Conservation (phyloP, 2,797 vertebrate genomes). For the Sebastes aleutianus region DNA sequence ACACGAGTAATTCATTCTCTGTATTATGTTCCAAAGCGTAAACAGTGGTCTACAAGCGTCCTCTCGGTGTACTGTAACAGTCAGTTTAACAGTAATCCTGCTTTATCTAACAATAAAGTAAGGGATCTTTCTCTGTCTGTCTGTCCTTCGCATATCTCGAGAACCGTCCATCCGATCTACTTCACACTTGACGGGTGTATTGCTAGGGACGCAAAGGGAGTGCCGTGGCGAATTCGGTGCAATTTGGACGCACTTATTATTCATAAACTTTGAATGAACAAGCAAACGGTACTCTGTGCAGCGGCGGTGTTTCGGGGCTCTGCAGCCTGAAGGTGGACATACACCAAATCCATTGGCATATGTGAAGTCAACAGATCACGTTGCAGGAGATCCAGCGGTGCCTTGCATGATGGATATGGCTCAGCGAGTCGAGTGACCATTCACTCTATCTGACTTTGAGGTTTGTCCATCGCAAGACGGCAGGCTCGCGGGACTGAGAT, state of each 20-base stretch:
- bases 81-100: not conserved
- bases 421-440: too few species aligned
- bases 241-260: not conserved
- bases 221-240: not conserved
- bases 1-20: conserved; percentile 4
- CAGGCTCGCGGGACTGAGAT: not conserved
- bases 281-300: not conserved
- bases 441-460: too few species aligned
- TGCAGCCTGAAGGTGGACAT: not conserved
- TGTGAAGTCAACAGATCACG: not conserved
- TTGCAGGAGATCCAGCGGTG: too few species aligned
- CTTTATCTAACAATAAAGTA: not conserved
- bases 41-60: not conserved
- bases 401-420: too few species aligned
- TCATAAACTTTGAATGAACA: not conserved
- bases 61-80: not conserved
- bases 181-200: not conserved
- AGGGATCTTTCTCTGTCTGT: not conserved
- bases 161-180: not conserved
- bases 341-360: not conserved
- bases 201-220: not conserved
- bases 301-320: not conserved
- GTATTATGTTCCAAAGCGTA: not conserved
- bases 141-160: too few species aligned
- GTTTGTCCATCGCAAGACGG: accelerated